Percentiles rank a stretch among this genome's conserved stretches.
These are phyloP conservation scores for Acanthococcus lagerstroemiae DNA, from an alignment of 2,888 invertebrate species.

Conservation along the genomic window DNA sequence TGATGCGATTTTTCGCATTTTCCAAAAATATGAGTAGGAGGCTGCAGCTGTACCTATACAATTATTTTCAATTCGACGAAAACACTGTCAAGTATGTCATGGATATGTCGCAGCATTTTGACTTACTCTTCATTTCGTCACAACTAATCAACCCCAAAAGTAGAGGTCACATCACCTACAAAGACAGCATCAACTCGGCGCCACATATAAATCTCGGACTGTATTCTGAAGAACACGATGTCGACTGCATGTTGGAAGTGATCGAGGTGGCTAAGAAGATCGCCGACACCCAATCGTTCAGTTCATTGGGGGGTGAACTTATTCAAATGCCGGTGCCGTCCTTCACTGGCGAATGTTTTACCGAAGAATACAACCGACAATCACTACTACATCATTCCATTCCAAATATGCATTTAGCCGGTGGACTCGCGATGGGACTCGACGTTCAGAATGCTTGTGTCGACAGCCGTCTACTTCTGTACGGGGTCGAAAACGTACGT, in stretches of 20 bases:
- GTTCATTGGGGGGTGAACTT: neutral
- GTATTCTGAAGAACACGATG: neutral
- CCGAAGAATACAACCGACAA: constrained; percentile 2
- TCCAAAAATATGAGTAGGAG: no score
- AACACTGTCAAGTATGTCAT: neutral
- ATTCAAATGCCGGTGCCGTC: constrained; percentile 1
- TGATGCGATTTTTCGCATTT: no score
- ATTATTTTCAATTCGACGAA: neutral
- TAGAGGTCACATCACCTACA: neutral
- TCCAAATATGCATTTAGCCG: no score
- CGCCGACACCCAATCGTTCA: neutral
- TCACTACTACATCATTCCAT: no score
- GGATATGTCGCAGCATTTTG: neutral
- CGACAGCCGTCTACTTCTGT: no score
- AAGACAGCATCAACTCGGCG: neutral
- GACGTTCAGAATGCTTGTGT: no score
- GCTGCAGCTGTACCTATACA: no score
- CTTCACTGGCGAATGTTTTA: neutral
- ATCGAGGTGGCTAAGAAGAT: neutral
- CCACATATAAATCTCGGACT: neutral
- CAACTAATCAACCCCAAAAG: neutral
- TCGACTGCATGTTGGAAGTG: neutral
- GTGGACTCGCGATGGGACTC: no score
- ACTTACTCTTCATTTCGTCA: no score
- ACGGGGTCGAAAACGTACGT: no score